Percentiles rank a stretch among this genome's conserved stretches.
Conservation (phyloP, 2,797 vertebrate genomes). For the Etheostoma nigrum region DNA sequence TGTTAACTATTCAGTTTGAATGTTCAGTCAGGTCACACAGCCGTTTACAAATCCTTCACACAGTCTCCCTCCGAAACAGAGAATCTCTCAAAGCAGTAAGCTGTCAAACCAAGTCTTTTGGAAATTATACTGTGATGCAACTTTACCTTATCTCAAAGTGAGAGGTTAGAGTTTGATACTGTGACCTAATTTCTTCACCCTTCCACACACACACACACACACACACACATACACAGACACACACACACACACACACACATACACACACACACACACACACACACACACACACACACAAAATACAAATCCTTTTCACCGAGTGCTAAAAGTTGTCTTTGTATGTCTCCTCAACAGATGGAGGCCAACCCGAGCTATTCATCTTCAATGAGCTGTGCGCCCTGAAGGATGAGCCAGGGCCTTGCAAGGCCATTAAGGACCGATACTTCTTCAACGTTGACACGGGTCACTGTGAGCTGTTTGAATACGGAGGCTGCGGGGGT, state of each 20-base stretch:
- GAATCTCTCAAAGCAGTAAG: slow-evolving; percentile 24
- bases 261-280: too few relatives aligned
- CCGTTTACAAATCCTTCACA: slow-evolving; percentile 6
- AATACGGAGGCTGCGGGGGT: slow-evolving; percentile 91
- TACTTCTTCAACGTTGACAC: slow-evolving; percentile 89
- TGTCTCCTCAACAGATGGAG: slow-evolving; percentile 55
- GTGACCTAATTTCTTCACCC: slow-evolving; percentile 46
- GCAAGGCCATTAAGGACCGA: slow-evolving; percentile 85
- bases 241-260: too few relatives aligned
- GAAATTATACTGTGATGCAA: slow-evolving; percentile 45
- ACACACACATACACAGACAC: too few relatives aligned
- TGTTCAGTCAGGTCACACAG: not conserved
- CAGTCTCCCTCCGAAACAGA: not conserved
- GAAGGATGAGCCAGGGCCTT: slow-evolving; percentile 88
- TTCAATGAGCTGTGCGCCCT: slow-evolving; percentile 87
- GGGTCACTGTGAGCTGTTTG: slow-evolving; percentile 85
- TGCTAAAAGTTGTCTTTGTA: slow-evolving; percentile 44
- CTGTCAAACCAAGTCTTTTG: slow-evolving; percentile 50
- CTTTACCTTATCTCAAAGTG: slow-evolving; percentile 57
- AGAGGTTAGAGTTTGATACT: slow-evolving; percentile 56
- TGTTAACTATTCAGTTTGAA: too few relatives aligned
- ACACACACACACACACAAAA: too few relatives aligned
- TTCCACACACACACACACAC: too few relatives aligned
- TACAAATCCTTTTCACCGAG: not conserved
- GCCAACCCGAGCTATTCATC: slow-evolving; percentile 73